A percentile compares a stretch with the other conserved stretches of the same genome.
phyloP scores from a whole-genome alignment of 2,113 vertebrate species.

The Panurus biarmicus region DNA sequence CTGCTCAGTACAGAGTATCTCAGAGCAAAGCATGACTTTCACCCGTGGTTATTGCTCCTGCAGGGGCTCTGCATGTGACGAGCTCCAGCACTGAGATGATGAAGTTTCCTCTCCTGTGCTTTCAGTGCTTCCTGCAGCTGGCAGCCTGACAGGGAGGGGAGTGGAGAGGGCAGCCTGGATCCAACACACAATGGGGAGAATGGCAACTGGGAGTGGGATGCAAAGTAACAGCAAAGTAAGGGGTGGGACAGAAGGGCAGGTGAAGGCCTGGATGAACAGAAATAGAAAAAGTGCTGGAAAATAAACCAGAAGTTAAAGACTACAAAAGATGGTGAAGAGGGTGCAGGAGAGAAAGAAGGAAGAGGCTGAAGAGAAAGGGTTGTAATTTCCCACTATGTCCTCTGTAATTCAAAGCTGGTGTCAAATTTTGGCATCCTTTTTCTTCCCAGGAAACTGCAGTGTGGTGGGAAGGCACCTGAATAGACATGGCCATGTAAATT shows the following conservation, averaged over 20 bases:
- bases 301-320: not conserved
- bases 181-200: not conserved
- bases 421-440: not conserved
- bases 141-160: not conserved
- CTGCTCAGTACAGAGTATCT: not conserved
- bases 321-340: not conserved
- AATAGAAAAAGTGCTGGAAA: not conserved
- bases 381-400: not conserved
- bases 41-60: not conserved
- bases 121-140: not conserved
- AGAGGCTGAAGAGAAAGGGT: not conserved
- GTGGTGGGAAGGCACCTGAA: not conserved
- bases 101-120: not conserved
- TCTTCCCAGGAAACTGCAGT: not conserved
- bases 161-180: not conserved
- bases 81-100: not conserved
- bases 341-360: not conserved
- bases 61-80: accelerated
- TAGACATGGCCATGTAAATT: accelerated
- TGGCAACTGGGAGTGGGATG: not conserved
- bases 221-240: not conserved
- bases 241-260: not conserved
- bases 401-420: not conserved
- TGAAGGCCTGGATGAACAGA: not conserved
- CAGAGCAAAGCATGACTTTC: not conserved